A percentile compares a stretch with the other conserved stretches of the same genome.
phyloP scores from a whole-genome alignment of 2,888 invertebrate species.

The Epistrophe eligans region DNA sequence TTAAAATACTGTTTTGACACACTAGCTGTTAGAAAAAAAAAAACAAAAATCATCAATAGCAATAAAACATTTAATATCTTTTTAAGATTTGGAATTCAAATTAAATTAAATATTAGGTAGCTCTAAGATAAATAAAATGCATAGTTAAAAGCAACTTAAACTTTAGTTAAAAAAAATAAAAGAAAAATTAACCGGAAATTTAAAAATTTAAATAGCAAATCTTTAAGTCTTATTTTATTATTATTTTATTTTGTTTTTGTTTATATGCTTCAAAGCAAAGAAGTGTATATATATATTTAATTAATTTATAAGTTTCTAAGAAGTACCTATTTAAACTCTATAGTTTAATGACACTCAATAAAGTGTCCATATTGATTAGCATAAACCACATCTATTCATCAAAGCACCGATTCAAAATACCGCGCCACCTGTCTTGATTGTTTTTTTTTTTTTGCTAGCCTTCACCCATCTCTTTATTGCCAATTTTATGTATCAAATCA shows the following conservation, averaged over 20 bases:
- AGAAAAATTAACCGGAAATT: not conserved
- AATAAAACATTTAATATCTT: not conserved
- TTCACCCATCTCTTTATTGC: conserved; percentile 10
- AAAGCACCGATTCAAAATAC: conserved; percentile 52
- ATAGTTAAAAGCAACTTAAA: not conserved
- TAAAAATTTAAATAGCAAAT: not conserved
- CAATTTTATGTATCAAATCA: conserved; percentile 9
- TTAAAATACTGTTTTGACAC: too few relatives aligned
- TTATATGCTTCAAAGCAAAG: not conserved
- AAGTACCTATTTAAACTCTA: not conserved
- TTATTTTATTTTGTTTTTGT: not conserved
- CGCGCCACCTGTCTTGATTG: conserved; percentile 62
- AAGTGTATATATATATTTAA: not conserved
- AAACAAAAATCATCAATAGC: too few relatives aligned
- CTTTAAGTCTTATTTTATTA: not conserved
- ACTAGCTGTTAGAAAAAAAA: too few relatives aligned
- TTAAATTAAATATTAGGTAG: not conserved
- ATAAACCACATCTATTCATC: conserved; percentile 45
- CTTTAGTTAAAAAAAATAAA: not conserved
- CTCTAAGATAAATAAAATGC: not conserved
- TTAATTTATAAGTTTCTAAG: not conserved
- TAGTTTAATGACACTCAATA: conserved; percentile 16
- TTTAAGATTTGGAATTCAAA: not conserved
- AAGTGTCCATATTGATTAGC: conserved; percentile 48
- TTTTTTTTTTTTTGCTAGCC: conserved; percentile 7